phyloP scores from a whole-genome alignment of 2,797 vertebrate genomes.

The Toxotes lorentzi region DNA sequence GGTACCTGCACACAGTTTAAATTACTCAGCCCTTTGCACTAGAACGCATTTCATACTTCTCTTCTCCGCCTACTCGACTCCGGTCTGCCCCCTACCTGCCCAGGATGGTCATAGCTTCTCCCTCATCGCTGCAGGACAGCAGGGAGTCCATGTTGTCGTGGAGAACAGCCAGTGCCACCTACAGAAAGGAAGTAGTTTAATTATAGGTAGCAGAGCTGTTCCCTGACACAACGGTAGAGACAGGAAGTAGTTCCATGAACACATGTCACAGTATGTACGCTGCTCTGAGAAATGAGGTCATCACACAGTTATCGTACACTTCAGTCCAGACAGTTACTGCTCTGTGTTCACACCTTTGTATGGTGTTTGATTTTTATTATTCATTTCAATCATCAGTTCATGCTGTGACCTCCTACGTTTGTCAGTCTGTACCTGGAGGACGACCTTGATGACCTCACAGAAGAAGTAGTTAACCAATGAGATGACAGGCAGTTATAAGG shows the following conservation, averaged over 20 bases:
- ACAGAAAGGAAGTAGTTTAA: constrained; percentile 51
- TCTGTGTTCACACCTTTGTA: no score
- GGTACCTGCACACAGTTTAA: constrained; percentile 83
- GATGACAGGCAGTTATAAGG: no score
- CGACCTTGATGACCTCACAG: no score
- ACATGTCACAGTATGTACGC: not conserved
- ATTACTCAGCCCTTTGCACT: not conserved
- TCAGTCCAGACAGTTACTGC: no score
- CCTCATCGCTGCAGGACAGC: constrained; percentile 92
- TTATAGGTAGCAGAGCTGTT: not conserved
- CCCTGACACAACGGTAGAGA: not conserved
- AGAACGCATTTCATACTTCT: no score
- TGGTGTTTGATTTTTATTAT: no score
- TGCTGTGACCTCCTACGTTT: no score
- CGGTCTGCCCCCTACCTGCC: constrained; percentile 86
- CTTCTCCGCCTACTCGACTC: not conserved
- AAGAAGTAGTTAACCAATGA: no score
- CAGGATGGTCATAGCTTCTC: constrained; percentile 98
- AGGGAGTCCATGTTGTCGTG: constrained; percentile 94
- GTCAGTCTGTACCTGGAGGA: no score
- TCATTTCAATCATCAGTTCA: no score
- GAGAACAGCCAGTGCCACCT: constrained; percentile 94
- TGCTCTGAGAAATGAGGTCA: no score
- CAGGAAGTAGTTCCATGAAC: not conserved
- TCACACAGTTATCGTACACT: no score